A percentile compares a stretch with the other conserved stretches of the same genome.
Conservation (phyloP, 2,113 vertebrate species). For the Dasyornis broadbenti region DNA sequence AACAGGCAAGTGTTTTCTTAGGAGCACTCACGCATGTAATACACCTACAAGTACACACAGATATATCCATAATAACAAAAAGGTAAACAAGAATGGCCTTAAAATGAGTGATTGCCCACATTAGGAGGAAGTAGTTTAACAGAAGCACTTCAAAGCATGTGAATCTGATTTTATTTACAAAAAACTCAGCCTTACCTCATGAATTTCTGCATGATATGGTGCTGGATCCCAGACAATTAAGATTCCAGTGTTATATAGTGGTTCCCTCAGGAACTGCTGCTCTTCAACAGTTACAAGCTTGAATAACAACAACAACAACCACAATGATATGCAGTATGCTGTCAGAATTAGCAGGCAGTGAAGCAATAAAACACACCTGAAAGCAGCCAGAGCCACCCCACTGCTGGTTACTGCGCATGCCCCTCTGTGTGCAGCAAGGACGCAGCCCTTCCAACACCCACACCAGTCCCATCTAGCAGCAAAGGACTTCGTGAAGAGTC, state of each 20-base stretch:
- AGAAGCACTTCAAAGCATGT: background rate
- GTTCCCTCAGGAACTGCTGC: constrained; percentile 64
- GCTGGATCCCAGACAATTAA: constrained; percentile 81
- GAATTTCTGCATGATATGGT: constrained; percentile 71
- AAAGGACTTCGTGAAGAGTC: background rate
- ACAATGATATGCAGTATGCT: background rate
- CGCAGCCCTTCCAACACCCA: background rate
- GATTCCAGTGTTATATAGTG: constrained; percentile 72
- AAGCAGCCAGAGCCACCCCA: background rate
- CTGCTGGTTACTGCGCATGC: background rate
- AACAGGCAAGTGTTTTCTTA: background rate
- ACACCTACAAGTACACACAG: background rate
- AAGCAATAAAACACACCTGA: background rate
- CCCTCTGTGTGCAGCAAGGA: background rate
- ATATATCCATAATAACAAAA: background rate
- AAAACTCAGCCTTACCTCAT: constrained; percentile 64
- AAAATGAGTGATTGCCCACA: background rate
- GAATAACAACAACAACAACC: constrained; percentile 26
- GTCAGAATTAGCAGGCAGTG: background rate
- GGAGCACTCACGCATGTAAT: background rate
- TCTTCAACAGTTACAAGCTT: constrained; percentile 71
- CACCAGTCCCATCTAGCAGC: background rate
- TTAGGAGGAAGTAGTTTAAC: background rate
- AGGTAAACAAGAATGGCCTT: background rate
- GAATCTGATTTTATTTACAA: background rate